phyloP scores from a whole-genome alignment of 2,113 vertebrate species.

The Forbesichthys papilliferus region DNA sequence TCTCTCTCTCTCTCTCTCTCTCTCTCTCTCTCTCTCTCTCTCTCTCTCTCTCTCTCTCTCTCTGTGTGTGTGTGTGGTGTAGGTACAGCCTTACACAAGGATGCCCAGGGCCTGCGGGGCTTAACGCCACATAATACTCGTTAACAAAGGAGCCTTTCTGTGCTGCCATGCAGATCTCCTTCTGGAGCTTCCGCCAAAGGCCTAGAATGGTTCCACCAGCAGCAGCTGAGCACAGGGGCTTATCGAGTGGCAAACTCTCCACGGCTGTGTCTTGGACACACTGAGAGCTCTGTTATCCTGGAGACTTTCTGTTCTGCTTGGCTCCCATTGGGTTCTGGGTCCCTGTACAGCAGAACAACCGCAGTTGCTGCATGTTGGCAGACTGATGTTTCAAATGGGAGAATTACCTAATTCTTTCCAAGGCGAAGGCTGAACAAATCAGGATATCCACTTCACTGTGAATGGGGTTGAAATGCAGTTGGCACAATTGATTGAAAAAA shows the following conservation, averaged over 20 bases:
- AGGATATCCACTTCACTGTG: conserved; percentile 11
- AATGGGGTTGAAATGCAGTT: not conserved
- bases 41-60: conserved; percentile 19
- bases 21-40: conserved; percentile 1
- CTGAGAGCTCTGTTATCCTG: conserved; percentile 70
- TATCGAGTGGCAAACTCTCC: conserved; percentile 68
- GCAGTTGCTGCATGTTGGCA: conserved; percentile 63
- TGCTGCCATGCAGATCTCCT: conserved; percentile 48
- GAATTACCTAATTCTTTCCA: conserved; percentile 25
- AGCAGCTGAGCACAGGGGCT: conserved; percentile 46
- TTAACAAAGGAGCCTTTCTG: conserved; percentile 68
- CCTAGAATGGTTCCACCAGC: conserved; percentile 43
- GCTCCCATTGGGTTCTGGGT: conserved; percentile 68
- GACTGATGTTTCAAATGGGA: conserved; percentile 54
- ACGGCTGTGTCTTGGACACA: conserved; percentile 70
- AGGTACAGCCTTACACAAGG: conserved; percentile 37
- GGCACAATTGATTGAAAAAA: conserved; percentile 3
- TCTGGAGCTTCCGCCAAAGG: conserved; percentile 52
- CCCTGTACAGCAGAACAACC: conserved; percentile 67
- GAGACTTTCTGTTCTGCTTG: conserved; percentile 67
- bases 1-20: not conserved
- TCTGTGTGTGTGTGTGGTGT: too few relatives aligned
- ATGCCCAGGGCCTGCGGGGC: conserved; percentile 42
- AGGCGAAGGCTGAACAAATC: conserved; percentile 17
- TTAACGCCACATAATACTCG: conserved; percentile 54